Evolutionary conservation across 2,888 invertebrate genomes (phyloP).

Genomic region (Bursaphelenchus okinawaensis): DNA sequence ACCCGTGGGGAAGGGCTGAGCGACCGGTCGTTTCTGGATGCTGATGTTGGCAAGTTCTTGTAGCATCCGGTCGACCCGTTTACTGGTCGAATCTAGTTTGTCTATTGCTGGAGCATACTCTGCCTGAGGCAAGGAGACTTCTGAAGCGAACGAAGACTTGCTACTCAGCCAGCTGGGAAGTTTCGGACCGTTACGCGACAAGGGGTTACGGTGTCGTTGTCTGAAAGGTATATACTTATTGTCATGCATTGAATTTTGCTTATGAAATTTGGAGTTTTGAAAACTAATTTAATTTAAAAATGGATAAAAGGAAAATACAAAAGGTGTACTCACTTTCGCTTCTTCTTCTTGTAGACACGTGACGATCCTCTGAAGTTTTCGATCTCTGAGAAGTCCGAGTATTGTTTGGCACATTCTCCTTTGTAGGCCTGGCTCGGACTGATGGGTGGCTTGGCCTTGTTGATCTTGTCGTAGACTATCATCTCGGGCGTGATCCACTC

Average conservation of each 20-base stretch:
- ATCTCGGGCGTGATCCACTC: slow-evolving; percentile 50
- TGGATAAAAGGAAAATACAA: too few species aligned
- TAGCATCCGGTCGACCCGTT: slow-evolving; percentile 52
- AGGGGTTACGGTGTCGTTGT: slow-evolving; percentile 12
- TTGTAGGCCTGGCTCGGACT: slow-evolving; percentile 26
- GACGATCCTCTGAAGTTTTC: slow-evolving; percentile 20
- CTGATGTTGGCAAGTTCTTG: slow-evolving; percentile 22
- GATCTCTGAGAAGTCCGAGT: slow-evolving; percentile 44
- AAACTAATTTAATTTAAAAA: not conserved
- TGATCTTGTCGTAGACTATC: slow-evolving; percentile 15
- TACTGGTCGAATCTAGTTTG: slow-evolving; percentile 47
- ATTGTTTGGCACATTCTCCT: slow-evolving; percentile 38
- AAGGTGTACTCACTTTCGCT: too few species aligned
- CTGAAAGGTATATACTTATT: not conserved
- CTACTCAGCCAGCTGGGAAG: slow-evolving; percentile 34
- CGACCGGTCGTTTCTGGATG: slow-evolving; percentile 30
- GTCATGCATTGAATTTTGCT: not conserved
- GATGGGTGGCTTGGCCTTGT: not conserved
- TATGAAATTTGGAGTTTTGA: slow-evolving; percentile 2
- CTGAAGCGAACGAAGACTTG: slow-evolving; percentile 29
- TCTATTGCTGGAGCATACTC: slow-evolving; percentile 33
- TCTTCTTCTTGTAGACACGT: not conserved
- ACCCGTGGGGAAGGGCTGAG: slow-evolving; percentile 27
- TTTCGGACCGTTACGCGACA: slow-evolving; percentile 32
- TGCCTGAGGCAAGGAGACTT: slow-evolving; percentile 29